Base-by-base conservation (phyloP, 2,113 vertebrate species). In the Lepidothrix coronata region DNA sequence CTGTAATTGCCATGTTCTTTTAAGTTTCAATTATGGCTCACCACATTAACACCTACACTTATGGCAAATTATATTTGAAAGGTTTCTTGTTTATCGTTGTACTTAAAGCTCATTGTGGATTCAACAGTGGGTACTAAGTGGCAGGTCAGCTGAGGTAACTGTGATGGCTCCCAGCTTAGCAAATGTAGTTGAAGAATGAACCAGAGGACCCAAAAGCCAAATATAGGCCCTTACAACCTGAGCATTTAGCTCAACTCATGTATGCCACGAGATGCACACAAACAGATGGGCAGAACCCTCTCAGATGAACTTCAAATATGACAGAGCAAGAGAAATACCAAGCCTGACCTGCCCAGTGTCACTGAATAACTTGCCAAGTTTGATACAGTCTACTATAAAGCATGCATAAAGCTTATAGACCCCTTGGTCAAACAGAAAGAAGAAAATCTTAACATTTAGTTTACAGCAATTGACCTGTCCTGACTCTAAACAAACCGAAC, bases 251-350 rank as follows among this genome's bases (percentile, higher is more conserved):
- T 88, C 54, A 62, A 24, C 19, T 71, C 41, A 31, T 20, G 17
- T 16, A 33, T 37, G 28, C 9, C 2, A 0, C 41, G n/a, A 59
- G 21, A 44, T 48, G 28, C 9, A 28, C 0, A 1, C 13, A 81
- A 84, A n/a, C 15, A 71, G 33, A 62, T 4, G 5, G 11, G 23
- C 39, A 88, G 59, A 79, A 70, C 9, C 22, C 52, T 75, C 31
- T 68, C 20, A 89, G 58, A 81, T 16, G 22, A 87, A 75, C n/a
- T 54, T 75, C 57, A 88, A 57, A 37, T 55, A 66, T 12, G 25
- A n/a, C 9, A 2, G 28, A 70, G 37, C 24, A 73, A n/a, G 7
- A 73, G 46, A 91, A 88, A 79, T 35, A n/a, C 3, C 35, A 67
- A 83, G 8, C 14, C 44, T 82, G 21, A 61, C 14, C 27, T 82